Base-by-base conservation (phyloP, 2,888 invertebrate species). In the Hydroisotoma schaefferi region DNA sequence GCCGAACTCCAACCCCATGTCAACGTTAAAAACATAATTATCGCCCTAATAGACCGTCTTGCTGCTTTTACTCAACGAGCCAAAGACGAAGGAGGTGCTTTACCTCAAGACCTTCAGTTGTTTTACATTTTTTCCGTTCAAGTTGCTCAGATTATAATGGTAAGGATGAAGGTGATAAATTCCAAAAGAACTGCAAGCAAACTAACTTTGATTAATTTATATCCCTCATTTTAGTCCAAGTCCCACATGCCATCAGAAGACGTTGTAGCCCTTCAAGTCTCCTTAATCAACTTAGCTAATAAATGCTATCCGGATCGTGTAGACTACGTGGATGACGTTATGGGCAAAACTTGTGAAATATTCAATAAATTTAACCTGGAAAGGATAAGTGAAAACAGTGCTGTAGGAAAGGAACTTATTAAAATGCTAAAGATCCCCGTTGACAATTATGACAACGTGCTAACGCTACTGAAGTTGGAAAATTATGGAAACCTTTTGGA, bases 41-140 rank as follows among this genome's bases (percentile, higher is more conserved):
- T 97, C 69, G 90, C 95, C 1, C 81, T 99, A 29, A 98, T 99
- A 73, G 97, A 99, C 77, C 81, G 93, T 22, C 81, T 93, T 46
- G 89, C 91, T 1, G 84, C 87, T 0, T 92, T 87, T 74, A 90
- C 90, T 75, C 89, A 90, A 79, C 83, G 90, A 73, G 81, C 83
- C 53, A 84, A 85, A 73, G 84, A 82, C 48, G 71, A 72, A 33
- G 79, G 80, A 6, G 81, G 82, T 63, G 84, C 84, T 38, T 85
- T 87, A 73, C 88, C 91, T 26, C 82, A 87, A 62, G 91, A 94
- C 73, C 92, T 97, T 18, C 89, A 94, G 76, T 81, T 99, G 6
- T 99, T 99, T 78, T 95, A 98, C 76, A 94, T 98, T 37, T 99
- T 99, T 78, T 97, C 95, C 1, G 90, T 94, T 74, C 98, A 99